Conservation (phyloP, 2,113 vertebrate species). For the Panthera uncia region DNA sequence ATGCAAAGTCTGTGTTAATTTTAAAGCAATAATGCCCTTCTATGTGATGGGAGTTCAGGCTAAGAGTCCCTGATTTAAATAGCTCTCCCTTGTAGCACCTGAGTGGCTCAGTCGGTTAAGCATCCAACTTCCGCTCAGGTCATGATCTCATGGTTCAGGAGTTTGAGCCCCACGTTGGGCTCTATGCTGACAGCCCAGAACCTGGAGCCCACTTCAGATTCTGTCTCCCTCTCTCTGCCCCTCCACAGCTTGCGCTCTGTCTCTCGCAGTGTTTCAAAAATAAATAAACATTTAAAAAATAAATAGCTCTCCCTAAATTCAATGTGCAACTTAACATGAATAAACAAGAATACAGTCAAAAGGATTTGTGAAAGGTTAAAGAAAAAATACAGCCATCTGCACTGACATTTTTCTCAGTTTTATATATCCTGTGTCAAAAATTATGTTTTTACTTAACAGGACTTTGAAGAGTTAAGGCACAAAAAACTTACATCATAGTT, state of each 20-base stretch:
- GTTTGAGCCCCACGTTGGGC: too few relatives aligned
- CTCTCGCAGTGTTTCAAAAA: too few relatives aligned
- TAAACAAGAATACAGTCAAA: neutral
- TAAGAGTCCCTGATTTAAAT: neutral
- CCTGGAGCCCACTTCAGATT: too few relatives aligned
- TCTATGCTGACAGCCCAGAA: too few relatives aligned
- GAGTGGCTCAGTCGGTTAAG: too few relatives aligned
- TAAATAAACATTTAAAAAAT: too few relatives aligned
- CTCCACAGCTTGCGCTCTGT: too few relatives aligned
- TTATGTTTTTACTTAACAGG: neutral
- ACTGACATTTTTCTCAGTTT: neutral
- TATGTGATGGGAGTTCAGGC: neutral
- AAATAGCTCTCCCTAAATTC: neutral
- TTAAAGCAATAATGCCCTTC: neutral
- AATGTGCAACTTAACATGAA: neutral
- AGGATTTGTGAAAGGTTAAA: neutral
- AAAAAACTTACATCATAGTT: neutral
- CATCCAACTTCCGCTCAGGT: too few relatives aligned
- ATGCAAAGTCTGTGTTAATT: neutral
- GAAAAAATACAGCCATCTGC: neutral
- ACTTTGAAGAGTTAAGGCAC: neutral
- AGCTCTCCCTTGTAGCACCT: neutral
- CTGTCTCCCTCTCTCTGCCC: too few relatives aligned
- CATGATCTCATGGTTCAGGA: too few relatives aligned
- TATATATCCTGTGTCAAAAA: constrained; percentile 32